Base-by-base conservation (phyloP, 2,113 vertebrate genomes). In the Machaerirhynchus nigripectus region DNA sequence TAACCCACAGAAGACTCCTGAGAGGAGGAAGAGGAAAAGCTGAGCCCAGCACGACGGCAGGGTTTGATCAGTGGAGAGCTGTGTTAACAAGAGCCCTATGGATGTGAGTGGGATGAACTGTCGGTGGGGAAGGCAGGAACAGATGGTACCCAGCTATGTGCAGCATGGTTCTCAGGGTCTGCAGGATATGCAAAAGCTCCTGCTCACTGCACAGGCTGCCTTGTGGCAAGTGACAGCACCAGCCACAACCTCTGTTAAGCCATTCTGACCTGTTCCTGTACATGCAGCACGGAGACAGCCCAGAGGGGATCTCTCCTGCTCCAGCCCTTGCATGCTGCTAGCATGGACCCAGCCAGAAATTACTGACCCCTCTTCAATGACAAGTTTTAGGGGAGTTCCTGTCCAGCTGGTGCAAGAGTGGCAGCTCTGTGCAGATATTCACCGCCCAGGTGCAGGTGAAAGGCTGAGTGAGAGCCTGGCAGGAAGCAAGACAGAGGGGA, bases 11-110 rank as follows among this genome's bases (percentile, higher is more conserved):
- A 80, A 77, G 59, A 77, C 27, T 74, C 44, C 33, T 70, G 19
- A 11, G 84, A 49, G 27, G 37, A 94, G 27, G 92, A 76, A 89
- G 88, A 86, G 44, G 55, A 90, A 95, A 92, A 69, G n/a, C 42
- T 7, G 50, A 89, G 37, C 93, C 50, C 93, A 92, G 94, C 83
- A 42, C 0, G 27, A 84, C 0, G 12, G 31, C 89, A 39, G 73
- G 10, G 56, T 52, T 95, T 10, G 12, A 91, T 91, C 91, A 92
- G 90, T 9, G 13, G 50, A 91, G 70, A 57, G 30, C 55, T 70
- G 47, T 86, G 90, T 97, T 96, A 93, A 97, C 82, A 95, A 83
- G 93, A 91, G 68, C 42, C 61, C 79, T 77, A 23, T 74, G 76
- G 84, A 92, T 80, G 93, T 60, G 55, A 80, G 55, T 73, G 78